phyloP scores from a whole-genome alignment of 1,140 invertebrate genomes.

The Leptopilina clavipes region DNA sequence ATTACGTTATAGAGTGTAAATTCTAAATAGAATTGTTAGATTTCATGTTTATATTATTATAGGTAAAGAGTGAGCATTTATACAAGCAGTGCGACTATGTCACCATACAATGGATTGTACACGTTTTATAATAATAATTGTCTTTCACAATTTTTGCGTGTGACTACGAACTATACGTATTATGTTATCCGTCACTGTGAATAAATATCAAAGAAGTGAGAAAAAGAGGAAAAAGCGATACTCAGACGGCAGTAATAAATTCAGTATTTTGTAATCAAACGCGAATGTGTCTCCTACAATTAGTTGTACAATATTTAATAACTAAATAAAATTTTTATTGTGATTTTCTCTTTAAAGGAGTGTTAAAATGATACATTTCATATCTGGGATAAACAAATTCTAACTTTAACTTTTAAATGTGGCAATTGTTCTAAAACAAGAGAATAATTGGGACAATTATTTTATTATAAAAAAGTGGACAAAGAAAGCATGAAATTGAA shows the following conservation, averaged over 20 bases:
- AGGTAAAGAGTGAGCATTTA: background rate
- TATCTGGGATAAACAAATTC: too few species aligned
- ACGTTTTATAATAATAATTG: too few species aligned
- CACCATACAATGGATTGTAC: conserved; percentile 19
- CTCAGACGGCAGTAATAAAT: background rate
- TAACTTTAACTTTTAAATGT: too few species aligned
- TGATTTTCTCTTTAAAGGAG: background rate
- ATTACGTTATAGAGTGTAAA: too few species aligned
- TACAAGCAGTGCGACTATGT: conserved; percentile 6
- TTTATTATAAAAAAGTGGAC: background rate
- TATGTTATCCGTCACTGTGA: conserved; percentile 7
- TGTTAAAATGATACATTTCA: background rate
- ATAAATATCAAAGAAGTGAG: background rate
- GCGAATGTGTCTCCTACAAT: background rate
- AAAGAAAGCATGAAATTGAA: background rate
- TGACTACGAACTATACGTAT: conserved; percentile 2
- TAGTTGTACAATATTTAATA: background rate
- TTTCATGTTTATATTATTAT: too few species aligned
- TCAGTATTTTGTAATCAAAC: background rate
- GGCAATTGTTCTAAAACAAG: too few species aligned
- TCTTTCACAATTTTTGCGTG: conserved; percentile 21
- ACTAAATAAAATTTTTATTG: background rate
- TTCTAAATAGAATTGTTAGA: too few species aligned
- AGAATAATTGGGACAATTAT: too few species aligned
- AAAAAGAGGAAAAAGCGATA: background rate